These are phyloP conservation scores for Parthenolecanium corni DNA, from an alignment of 2,888 invertebrate species.

Conservation along the genomic window DNA sequence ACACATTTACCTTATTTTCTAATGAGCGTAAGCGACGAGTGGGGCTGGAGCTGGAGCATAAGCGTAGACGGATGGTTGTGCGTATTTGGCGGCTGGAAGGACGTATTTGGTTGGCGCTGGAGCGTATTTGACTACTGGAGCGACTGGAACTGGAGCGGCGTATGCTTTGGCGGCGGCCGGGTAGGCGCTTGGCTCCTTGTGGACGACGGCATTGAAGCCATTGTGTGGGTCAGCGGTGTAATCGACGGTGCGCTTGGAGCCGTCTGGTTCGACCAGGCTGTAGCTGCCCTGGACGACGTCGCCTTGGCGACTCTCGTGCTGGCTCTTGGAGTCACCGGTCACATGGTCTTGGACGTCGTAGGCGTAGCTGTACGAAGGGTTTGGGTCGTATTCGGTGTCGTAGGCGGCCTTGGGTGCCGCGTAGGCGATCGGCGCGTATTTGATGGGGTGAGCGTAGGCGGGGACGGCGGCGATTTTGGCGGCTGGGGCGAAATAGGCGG, in stretches of 20 bases:
- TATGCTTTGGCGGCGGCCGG: slow-evolving; percentile 28
- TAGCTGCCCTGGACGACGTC: slow-evolving; percentile 35
- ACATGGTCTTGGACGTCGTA: slow-evolving; percentile 34
- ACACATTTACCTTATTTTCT: not conserved
- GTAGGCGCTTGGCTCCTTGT: slow-evolving; percentile 33
- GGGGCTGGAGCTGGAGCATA: slow-evolving; percentile 30
- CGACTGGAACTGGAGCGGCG: slow-evolving; percentile 22
- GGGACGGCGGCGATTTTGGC: slow-evolving; percentile 20
- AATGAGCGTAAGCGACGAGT: slow-evolving; percentile 16
- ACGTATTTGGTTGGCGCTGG: slow-evolving; percentile 31
- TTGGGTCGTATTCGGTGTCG: slow-evolving; percentile 34
- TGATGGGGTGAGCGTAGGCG: slow-evolving; percentile 28
- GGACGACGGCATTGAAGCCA: slow-evolving; percentile 36
- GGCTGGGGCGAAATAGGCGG: slow-evolving; percentile 2
- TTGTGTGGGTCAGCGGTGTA: slow-evolving; percentile 35
- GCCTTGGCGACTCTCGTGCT: slow-evolving; percentile 34
- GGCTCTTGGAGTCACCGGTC: slow-evolving; percentile 35
- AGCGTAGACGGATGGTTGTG: slow-evolving; percentile 3
- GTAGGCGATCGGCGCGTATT: slow-evolving; percentile 30
- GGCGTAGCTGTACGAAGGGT: slow-evolving; percentile 34
- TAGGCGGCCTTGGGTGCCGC: slow-evolving; percentile 42
- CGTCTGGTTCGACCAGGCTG: slow-evolving; percentile 35
- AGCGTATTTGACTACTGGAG: slow-evolving; percentile 24
- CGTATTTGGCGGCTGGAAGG: slow-evolving; percentile 34
- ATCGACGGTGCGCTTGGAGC: slow-evolving; percentile 34